Evolutionary conservation across 37 sponge, comb jelly and placozoan species (phyloP), one percentile per base, ranked within the genome.

Genomic region (Beroe ovata): DNA sequence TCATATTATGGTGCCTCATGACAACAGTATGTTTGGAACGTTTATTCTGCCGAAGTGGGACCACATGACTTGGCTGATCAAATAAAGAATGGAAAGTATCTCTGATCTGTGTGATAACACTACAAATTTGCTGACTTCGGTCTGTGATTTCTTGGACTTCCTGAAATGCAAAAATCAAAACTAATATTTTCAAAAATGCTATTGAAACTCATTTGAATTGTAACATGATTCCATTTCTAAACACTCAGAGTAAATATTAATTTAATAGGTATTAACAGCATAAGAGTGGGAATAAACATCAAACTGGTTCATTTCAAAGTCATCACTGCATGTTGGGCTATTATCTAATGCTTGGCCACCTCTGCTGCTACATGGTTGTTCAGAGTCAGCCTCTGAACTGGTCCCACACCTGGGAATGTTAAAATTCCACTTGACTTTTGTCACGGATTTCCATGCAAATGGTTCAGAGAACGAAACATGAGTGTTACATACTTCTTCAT

Each of bases 141-240:
- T 77, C 84, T 36, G 84, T 77, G 42, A 77, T 77, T 35, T 77
- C 84, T 40, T 42, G 84, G n/a, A 77, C 84, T 23, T 77, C 84
- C 84, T 77, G 84, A 2, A 77, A 77, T n/a, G n/a, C n/a, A n/a
- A n/a, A n/a, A n/a, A n/a, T n/a, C n/a, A n/a, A n/a, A n/a, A n/a
- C n/a, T n/a, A n/a, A n/a, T n/a, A n/a, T 47, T 47, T 47, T 47
- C 54, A 47, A 47, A 6, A 47, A 11, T 47, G 11, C 11, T 47
- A 6, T 47, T 47, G 11, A 47, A 11, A 47, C 11, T 47, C 54
- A 47, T 16, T 47, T 47, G 6, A 47, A 11, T 16, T 47, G 54
- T 47, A 47, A 6, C 54, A 47, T 47, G 11, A 47, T 47, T 47
- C 6, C 6, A 47, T 47, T 11, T 16, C 6, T 47, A 6, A 47